A percentile compares a stretch with the other conserved stretches of the same genome.
Conservation (phyloP, 2,797 vertebrate species). For the Gallirallus australis region DNA sequence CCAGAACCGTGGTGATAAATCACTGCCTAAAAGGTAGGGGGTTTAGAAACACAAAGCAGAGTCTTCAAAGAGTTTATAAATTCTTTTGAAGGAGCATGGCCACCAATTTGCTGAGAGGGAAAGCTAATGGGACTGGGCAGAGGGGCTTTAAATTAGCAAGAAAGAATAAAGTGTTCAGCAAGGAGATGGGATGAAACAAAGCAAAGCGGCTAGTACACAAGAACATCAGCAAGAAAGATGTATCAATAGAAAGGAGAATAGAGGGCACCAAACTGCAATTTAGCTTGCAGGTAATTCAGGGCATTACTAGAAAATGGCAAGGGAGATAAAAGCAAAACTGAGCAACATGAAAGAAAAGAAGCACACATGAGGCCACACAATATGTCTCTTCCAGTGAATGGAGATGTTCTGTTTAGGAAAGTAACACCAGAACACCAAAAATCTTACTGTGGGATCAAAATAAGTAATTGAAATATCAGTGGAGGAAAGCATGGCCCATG, state of each 20-base stretch:
- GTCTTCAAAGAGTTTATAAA: neutral
- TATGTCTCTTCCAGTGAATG: neutral
- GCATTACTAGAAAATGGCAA: neutral
- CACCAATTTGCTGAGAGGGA: neutral
- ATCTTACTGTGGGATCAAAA: neutral
- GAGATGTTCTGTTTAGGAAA: neutral
- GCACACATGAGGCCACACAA: fast-evolving
- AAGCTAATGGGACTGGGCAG: neutral
- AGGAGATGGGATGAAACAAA: neutral
- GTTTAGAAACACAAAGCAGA: neutral
- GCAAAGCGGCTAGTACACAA: neutral
- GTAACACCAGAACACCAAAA: neutral
- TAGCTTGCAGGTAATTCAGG: constrained; percentile 32
- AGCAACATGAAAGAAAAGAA: neutral
- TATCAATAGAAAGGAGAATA: neutral
- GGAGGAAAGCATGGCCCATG: neutral
- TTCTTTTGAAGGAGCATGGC: neutral
- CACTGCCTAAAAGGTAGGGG: neutral
- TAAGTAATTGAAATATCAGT: neutral
- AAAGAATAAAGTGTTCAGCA: neutral
- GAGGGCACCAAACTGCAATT: neutral
- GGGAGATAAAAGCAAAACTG: neutral
- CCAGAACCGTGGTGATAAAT: neutral
- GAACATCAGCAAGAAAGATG: constrained; percentile 1
- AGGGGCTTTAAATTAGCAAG: neutral